Percentiles rank a stretch among this genome's conserved stretches.
These are phyloP conservation scores for Dichetophora obliterata DNA, from an alignment of 2,888 invertebrate species.

Conservation along the genomic window DNA sequence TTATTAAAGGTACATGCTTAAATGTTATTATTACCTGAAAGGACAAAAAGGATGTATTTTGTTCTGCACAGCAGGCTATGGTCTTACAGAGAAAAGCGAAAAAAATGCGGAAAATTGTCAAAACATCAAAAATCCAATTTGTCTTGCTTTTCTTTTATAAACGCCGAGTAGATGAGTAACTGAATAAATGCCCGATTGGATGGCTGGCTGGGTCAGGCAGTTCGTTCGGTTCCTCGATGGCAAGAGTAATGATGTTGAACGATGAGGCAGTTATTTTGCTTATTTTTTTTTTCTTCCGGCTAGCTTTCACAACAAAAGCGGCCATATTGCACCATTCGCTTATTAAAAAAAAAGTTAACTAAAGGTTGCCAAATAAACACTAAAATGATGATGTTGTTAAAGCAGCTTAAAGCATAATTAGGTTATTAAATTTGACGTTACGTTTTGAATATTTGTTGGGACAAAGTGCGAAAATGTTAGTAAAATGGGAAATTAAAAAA, in stretches of 20 bases:
- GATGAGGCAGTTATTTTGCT: background rate
- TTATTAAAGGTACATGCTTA: slow-evolving; percentile 10
- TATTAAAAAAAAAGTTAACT: background rate
- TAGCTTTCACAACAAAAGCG: background rate
- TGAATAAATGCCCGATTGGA: background rate
- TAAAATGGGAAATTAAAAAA: background rate
- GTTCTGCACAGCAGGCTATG: background rate
- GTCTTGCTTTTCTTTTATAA: background rate
- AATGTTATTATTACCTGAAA: slow-evolving; percentile 18
- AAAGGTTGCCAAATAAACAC: background rate
- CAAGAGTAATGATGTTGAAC: background rate
- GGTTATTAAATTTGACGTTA: background rate
- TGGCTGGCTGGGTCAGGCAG: background rate
- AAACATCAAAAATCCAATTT: background rate
- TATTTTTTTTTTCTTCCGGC: background rate
- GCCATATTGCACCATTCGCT: background rate
- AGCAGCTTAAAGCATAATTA: background rate
- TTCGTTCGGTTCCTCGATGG: background rate
- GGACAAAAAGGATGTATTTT: background rate
- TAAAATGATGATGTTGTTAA: background rate
- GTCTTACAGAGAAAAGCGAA: background rate
- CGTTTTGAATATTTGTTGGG: background rate
- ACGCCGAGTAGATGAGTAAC: background rate
- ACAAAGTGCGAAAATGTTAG: background rate
- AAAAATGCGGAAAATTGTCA: background rate